Base-by-base conservation (phyloP, 2,113 vertebrate genomes). In the Ivindomyrus marchei region DNA sequence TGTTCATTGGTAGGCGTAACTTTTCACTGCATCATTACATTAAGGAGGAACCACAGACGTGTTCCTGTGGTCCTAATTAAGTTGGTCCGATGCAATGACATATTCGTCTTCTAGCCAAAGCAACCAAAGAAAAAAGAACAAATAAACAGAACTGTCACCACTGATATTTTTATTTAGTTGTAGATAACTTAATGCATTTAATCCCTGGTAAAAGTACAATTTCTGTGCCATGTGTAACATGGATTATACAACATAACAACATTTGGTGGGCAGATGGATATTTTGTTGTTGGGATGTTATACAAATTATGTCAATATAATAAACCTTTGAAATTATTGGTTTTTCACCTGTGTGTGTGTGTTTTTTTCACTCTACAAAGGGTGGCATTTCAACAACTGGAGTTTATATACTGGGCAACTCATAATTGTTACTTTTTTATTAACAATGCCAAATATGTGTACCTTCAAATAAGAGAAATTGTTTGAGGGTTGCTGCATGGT, bases 211-310 rank as follows among this genome's bases (percentile, higher is more conserved):
- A 86, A 85, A 86, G 84, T 86, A 50, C 13, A 50, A 15, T 86
- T 86, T 45, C 47, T 86, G n/a, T 50, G 47, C 24, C 24, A 86
- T 86, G 49, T 86, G 46, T 49, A 27, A 47, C n/a, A 50, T 27
- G 84, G 47, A 86, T 50, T 27, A 86, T 50, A 86, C 24, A 70
- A 42, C 24, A 89, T 49, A 62, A 70, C 39, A 83, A 66, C 39
- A 83, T 31, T n/a, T 46, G 6, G 31, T 17, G 15, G 46, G 13
- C 62, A 77, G 62, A 89, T 49, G 36, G 17, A 47, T 85, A 85
- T 89, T 89, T 89, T 89, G 45, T 13, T 89, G 89, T 50, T 89
- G 89, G 2, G 49, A 89, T 89, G 89, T 74, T 85, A 52, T 85
- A 89, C 24, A 85, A 85, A 89, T 49, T 53, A 89, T 89, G 24